phyloP scores from a whole-genome alignment of 2,888 invertebrate species.

The Galeruca laticollis region DNA sequence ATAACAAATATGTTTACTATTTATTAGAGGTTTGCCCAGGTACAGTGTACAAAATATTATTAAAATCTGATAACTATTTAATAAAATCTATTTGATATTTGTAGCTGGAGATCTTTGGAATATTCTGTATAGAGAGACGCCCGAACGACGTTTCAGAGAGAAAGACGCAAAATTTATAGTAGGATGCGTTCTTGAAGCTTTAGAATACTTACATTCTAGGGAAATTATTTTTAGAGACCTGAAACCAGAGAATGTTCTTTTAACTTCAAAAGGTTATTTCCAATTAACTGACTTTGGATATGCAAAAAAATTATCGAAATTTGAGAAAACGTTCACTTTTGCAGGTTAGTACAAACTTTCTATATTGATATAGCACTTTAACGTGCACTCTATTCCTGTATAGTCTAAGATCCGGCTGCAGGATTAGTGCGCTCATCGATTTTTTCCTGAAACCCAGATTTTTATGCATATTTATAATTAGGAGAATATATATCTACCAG shows the following conservation, averaged over 20 bases:
- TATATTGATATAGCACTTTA: too few species aligned
- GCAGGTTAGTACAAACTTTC: constrained; percentile 65
- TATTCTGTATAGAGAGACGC: constrained; percentile 81
- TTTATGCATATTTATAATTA: too few species aligned
- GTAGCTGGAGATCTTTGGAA: constrained; percentile 91
- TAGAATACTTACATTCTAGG: constrained; percentile 86
- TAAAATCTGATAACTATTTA: not conserved
- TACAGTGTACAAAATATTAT: not conserved
- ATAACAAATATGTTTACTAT: constrained; percentile 91
- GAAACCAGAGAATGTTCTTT: constrained; percentile 92
- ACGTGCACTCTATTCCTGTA: too few species aligned
- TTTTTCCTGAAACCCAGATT: too few species aligned
- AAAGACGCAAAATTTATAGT: constrained; percentile 86
- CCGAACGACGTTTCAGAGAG: constrained; percentile 78
- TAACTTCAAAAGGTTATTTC: constrained; percentile 85
- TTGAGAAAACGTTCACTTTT: constrained; percentile 90
- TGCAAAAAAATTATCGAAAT: constrained; percentile 81
- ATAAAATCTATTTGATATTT: not conserved
- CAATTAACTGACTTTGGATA: constrained; percentile 97
- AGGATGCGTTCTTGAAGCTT: constrained; percentile 88
- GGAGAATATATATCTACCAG: too few species aligned
- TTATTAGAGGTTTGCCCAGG: constrained; percentile 91
- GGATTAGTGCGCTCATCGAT: too few species aligned
- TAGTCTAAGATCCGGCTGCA: too few species aligned
- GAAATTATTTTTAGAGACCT: constrained; percentile 88